Evolutionary conservation across 2,113 vertebrate genomes (phyloP).

Genomic region (Hoplias malabaricus): DNA sequence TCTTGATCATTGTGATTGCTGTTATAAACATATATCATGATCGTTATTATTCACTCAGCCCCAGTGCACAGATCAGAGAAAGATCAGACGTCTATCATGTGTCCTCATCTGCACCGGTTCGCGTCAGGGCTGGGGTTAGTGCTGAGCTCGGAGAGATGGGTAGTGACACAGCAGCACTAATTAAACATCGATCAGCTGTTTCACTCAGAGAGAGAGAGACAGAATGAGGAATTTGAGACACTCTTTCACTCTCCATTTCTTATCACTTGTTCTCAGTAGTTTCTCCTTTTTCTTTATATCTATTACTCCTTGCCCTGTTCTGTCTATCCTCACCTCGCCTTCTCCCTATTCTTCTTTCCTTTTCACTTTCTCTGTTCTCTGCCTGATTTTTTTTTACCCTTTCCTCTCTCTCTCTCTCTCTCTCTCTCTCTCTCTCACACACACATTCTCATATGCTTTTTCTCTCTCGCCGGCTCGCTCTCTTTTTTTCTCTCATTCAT

Average conservation of each 20-base stretch:
- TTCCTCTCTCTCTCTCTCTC: not conserved
- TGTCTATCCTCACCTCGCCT: not conserved
- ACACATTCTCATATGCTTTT: too few species aligned
- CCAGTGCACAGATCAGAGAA: too few species aligned
- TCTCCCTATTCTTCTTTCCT: not conserved
- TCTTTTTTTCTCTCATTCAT: not conserved
- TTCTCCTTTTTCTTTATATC: not conserved
- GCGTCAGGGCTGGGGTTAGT: not conserved
- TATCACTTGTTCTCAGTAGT: not conserved
- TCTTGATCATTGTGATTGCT: too few species aligned
- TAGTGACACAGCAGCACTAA: conserved; percentile 5
- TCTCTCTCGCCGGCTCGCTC: not conserved
- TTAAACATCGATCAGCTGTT: conserved; percentile 38
- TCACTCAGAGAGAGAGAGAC: conserved; percentile 7
- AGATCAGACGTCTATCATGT: too few species aligned
- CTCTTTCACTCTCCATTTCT: not conserved
- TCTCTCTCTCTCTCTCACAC: not conserved
- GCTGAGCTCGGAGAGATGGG: not conserved
- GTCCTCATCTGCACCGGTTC: too few species aligned
- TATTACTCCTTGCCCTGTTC: conserved; percentile 24
- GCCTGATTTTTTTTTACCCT: too few species aligned
- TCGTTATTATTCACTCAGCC: too few species aligned
- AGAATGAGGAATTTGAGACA: too few species aligned
- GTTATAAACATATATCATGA: too few species aligned
- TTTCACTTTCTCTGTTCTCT: not conserved